Evolutionary conservation across 2,797 vertebrate species (phyloP).

Genomic region (Cichlasoma orientale): DNA sequence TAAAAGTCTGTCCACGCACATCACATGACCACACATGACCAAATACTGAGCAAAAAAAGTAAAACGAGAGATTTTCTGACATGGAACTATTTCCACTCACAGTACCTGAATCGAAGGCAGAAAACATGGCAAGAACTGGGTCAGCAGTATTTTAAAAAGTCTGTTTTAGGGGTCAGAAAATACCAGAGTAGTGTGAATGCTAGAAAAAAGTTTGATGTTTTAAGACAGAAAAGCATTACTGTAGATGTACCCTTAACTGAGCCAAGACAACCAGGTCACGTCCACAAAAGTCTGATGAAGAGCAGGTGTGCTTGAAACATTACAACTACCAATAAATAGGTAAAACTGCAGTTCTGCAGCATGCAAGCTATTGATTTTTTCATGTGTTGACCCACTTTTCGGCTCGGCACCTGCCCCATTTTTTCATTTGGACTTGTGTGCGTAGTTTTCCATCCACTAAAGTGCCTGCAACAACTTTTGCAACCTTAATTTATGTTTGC

Average conservation of each 20-base stretch:
- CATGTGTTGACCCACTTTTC: background rate
- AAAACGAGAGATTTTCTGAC: background rate
- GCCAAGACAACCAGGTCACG: background rate
- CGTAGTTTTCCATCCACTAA: background rate
- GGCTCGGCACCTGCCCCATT: background rate
- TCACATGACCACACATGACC: background rate
- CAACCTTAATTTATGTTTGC: background rate
- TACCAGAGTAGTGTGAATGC: background rate
- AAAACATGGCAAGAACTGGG: background rate
- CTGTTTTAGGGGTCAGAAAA: background rate
- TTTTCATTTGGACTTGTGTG: background rate
- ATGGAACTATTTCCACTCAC: background rate
- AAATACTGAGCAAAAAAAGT: background rate
- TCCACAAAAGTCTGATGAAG: background rate
- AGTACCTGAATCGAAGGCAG: background rate
- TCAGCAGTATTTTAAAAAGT: background rate
- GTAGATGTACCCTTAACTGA: slow-evolving; percentile 23
- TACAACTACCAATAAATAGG: background rate
- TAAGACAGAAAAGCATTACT: background rate
- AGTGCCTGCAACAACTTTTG: background rate
- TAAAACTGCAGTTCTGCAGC: background rate
- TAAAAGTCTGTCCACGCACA: background rate
- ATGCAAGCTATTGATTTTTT: background rate
- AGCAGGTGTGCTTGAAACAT: background rate
- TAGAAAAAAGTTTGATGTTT: background rate